A percentile compares a stretch with the other conserved stretches of the same genome.
Conservation (phyloP, 2,113 vertebrate species). For the Scartelaos histophorus region DNA sequence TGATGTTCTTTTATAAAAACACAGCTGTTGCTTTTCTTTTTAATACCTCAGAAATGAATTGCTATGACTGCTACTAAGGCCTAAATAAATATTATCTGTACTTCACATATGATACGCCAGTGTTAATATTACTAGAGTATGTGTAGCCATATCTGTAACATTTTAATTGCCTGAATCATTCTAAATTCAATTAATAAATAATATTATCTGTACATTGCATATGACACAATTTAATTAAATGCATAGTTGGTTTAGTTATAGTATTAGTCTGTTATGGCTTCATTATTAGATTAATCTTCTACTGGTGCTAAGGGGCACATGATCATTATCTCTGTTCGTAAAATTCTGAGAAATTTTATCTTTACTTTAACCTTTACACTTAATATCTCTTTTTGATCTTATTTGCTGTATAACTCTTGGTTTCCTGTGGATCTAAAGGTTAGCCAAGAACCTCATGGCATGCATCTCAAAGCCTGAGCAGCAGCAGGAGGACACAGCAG, state of each 20-base stretch:
- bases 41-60: neutral
- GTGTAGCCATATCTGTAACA: neutral
- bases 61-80: too few relatives aligned
- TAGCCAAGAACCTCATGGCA: conserved; percentile 78
- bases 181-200: neutral
- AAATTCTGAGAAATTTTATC: conserved; percentile 3
- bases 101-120: too few relatives aligned
- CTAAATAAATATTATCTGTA: too few relatives aligned
- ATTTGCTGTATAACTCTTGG: neutral
- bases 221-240: neutral
- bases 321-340: conserved; percentile 5
- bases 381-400: neutral
- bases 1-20: neutral
- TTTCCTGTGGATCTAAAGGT: conserved; percentile 69
- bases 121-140: neutral
- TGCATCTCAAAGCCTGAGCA: conserved; percentile 66
- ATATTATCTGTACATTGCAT: conserved; percentile 7
- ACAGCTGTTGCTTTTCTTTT: neutral
- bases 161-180: neutral
- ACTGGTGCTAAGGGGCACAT: conserved; percentile 6
- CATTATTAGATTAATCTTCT: conserved; percentile 13
- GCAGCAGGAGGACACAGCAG: conserved; percentile 65
- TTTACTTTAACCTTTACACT: conserved; percentile 1
- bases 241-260: neutral
- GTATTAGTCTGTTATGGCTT: neutral